A percentile compares a stretch with the other conserved stretches of the same genome.
phyloP scores from a whole-genome alignment of 2,797 vertebrate species.

The Cynopterus sphinx region DNA sequence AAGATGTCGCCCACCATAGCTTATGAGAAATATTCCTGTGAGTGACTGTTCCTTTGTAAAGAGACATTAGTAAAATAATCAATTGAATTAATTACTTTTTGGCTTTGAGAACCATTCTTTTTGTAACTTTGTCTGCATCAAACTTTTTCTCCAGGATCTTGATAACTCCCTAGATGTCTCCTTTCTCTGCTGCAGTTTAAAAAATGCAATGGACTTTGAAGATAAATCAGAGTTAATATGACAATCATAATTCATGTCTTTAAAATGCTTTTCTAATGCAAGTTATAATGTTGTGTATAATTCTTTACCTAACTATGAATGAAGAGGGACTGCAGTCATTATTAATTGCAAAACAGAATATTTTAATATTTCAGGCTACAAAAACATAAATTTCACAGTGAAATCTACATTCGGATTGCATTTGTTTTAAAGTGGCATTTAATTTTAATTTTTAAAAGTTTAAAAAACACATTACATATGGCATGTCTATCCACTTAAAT shows the following conservation, averaged over 20 bases:
- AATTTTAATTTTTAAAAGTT: slow-evolving; percentile 61
- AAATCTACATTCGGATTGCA: slow-evolving; percentile 11
- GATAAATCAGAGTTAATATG: background rate
- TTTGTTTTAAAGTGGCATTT: slow-evolving; percentile 30
- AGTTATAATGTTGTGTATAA: background rate
- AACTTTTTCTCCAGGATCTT: slow-evolving; percentile 1
- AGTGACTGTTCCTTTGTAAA: slow-evolving; percentile 20
- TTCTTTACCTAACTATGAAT: slow-evolving; percentile 18
- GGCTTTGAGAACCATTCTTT: slow-evolving; percentile 40
- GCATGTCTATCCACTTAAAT: background rate
- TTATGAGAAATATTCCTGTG: slow-evolving; percentile 3
- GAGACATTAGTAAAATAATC: slow-evolving; percentile 54
- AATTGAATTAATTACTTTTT: slow-evolving; percentile 52
- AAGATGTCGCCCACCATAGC: background rate
- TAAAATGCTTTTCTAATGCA: slow-evolving; percentile 49
- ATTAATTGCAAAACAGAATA: slow-evolving; percentile 14
- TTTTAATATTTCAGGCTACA: slow-evolving; percentile 25
- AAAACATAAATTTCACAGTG: slow-evolving; percentile 43
- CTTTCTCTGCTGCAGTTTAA: background rate
- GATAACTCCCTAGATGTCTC: background rate
- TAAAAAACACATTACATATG: slow-evolving; percentile 14
- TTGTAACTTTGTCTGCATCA: slow-evolving; percentile 31
- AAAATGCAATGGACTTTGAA: slow-evolving; percentile 45
- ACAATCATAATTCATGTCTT: slow-evolving; percentile 45
- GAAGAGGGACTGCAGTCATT: background rate